These are phyloP conservation scores for Penelope pileata DNA, from an alignment of 2,113 vertebrate genomes.

Conservation along the genomic window DNA sequence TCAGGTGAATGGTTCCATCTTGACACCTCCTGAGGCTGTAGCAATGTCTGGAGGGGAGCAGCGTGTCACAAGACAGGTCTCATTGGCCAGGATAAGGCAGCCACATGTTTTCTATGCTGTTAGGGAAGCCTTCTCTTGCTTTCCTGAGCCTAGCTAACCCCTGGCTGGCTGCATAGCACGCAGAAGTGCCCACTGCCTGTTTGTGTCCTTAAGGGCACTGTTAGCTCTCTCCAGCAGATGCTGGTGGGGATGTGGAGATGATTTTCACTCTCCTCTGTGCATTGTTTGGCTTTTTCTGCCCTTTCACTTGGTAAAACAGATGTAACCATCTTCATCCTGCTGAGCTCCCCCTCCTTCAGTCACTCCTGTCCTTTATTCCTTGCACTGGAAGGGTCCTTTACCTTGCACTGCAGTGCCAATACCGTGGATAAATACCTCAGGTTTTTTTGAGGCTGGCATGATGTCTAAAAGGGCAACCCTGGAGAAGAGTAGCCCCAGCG, in stretches of 20 bases:
- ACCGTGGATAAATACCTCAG: not conserved
- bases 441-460: not conserved
- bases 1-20: not conserved
- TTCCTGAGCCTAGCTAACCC: not conserved
- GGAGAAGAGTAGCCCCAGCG: not conserved
- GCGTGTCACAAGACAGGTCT: not conserved
- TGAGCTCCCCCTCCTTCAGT: not conserved
- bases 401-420: not conserved
- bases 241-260: not conserved
- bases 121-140: not conserved
- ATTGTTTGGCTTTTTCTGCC: not conserved
- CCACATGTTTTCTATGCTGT: not conserved
- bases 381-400: not conserved
- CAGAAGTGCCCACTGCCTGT: not conserved
- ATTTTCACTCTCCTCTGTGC: not conserved
- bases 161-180: not conserved
- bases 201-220: not conserved
- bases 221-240: not conserved
- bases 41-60: not conserved
- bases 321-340: too few species aligned
- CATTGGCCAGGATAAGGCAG: not conserved
- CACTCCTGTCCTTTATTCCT: not conserved
- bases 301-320: not conserved
- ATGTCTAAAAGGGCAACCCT: not conserved
- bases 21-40: not conserved